These are phyloP conservation scores for Takifugu ocellatus DNA, from an alignment of 2,797 vertebrate species.

Conservation along the genomic window DNA sequence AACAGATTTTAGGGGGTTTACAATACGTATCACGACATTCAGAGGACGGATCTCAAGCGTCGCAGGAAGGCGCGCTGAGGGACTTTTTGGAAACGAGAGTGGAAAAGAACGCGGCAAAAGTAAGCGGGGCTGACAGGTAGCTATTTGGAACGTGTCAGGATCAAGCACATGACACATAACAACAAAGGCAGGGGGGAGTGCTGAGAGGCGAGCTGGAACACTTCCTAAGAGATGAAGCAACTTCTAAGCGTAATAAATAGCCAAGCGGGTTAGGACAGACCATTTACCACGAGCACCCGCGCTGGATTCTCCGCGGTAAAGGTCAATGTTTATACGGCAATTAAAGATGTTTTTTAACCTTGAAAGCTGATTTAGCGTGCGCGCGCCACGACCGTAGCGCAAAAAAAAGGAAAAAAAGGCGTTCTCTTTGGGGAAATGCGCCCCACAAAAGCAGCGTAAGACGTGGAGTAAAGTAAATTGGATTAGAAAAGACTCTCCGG, in stretches of 20 bases:
- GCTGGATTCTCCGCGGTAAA: conserved; percentile 36
- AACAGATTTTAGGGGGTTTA: no score
- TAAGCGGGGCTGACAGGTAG: conserved; percentile 49
- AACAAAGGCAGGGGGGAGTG: conserved; percentile 19
- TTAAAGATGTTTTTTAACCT: conserved; percentile 43
- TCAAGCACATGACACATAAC: conserved; percentile 37
- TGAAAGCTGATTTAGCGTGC: conserved; percentile 37
- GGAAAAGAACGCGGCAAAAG: neutral
- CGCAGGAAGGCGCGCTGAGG: neutral
- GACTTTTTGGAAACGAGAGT: conserved; percentile 19
- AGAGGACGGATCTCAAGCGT: neutral
- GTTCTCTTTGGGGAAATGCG: conserved; percentile 20
- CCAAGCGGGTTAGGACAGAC: conserved; percentile 18
- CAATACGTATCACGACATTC: conserved; percentile 4
- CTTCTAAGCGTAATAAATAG: conserved; percentile 17
- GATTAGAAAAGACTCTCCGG: conserved; percentile 8
- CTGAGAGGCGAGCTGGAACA: conserved; percentile 23
- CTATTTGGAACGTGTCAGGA: conserved; percentile 52
- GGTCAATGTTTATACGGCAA: conserved; percentile 51
- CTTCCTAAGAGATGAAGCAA: conserved; percentile 16
- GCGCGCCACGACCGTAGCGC: conserved; percentile 18
- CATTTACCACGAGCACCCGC: conserved; percentile 27
- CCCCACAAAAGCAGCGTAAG: conserved; percentile 14
- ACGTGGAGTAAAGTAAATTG: conserved; percentile 12
- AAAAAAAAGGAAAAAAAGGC: conserved; percentile 15